These are phyloP conservation scores for Sebastes diploproa DNA, from an alignment of 2,797 vertebrate genomes.

Conservation along the genomic window DNA sequence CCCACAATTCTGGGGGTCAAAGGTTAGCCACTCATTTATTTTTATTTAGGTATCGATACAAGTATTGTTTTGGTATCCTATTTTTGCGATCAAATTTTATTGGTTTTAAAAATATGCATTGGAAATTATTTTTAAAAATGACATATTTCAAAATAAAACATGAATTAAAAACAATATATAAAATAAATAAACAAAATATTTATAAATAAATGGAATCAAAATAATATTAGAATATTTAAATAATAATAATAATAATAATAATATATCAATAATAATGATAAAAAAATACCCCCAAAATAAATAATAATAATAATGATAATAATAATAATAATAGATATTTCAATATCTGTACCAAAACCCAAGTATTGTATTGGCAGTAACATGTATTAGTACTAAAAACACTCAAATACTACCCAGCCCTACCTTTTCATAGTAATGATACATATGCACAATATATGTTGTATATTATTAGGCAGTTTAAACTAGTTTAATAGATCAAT, in stretches of 20 bases:
- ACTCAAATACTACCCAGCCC: background rate
- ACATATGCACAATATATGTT: background rate
- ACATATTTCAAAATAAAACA: no score
- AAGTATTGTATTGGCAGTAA: background rate
- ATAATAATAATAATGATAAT: no score
- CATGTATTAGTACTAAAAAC: background rate
- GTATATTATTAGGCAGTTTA: background rate
- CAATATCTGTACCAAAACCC: background rate
- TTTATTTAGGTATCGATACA: background rate
- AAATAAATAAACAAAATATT: background rate
- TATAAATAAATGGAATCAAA: background rate
- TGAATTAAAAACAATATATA: no score
- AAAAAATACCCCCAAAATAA: no score
- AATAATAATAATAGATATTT: background rate
- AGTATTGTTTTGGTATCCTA: background rate
- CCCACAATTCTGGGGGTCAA: slow-evolving; percentile 91
- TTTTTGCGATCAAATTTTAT: background rate
- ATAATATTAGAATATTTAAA: background rate
- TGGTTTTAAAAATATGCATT: background rate
- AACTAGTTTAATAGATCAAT: background rate
- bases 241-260: background rate
- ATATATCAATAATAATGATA: background rate
- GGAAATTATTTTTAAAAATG: no score
- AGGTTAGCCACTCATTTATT: slow-evolving; percentile 78
- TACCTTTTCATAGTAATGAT: no score